A percentile compares a stretch with the other conserved stretches of the same genome.
Evolutionary conservation across 1,140 invertebrate genomes (phyloP).

Genomic region (Cotesia typhae): DNA sequence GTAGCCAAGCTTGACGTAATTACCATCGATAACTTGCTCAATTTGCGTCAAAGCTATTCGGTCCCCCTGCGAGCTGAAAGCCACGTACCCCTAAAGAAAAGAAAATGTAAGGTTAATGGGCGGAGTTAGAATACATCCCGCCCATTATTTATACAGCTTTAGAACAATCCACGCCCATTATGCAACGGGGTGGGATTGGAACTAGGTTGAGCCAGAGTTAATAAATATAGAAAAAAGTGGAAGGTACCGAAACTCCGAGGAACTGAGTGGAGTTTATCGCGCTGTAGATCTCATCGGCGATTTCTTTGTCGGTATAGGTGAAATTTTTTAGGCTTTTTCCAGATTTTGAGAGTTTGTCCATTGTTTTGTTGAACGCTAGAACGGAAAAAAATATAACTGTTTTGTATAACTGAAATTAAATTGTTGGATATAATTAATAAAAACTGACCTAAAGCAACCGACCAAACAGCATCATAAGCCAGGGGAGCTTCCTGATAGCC

Average conservation of each 20-base stretch:
- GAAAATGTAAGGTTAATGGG: slow-evolving; percentile 13
- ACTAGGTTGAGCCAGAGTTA: slow-evolving; percentile 65
- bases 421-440: not conserved
- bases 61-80: slow-evolving; percentile 97
- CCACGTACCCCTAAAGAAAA: slow-evolving; percentile 81
- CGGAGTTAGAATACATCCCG: not conserved
- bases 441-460: slow-evolving; percentile 84
- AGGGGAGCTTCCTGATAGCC: slow-evolving; percentile 98
- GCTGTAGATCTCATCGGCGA: slow-evolving; percentile 93
- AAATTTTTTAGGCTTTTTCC: slow-evolving; percentile 92
- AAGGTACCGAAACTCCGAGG: slow-evolving; percentile 89
- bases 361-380: slow-evolving; percentile 94
- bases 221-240: slow-evolving; percentile 73
- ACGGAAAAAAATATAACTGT: slow-evolving; percentile 34
- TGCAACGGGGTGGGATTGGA: not conserved
- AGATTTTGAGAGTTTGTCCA: slow-evolving; percentile 81
- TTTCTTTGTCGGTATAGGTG: slow-evolving; percentile 95
- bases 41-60: slow-evolving; percentile 98
- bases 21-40: slow-evolving; percentile 95
- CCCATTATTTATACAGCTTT: too few relatives aligned
- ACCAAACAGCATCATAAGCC: slow-evolving; percentile 99
- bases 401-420: not conserved
- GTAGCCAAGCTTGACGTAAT: slow-evolving; percentile 94
- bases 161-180: too few relatives aligned
- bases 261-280: slow-evolving; percentile 98